Base-by-base conservation (phyloP, 64 coral and sea anemone species). In the Porites lutea region DNA sequence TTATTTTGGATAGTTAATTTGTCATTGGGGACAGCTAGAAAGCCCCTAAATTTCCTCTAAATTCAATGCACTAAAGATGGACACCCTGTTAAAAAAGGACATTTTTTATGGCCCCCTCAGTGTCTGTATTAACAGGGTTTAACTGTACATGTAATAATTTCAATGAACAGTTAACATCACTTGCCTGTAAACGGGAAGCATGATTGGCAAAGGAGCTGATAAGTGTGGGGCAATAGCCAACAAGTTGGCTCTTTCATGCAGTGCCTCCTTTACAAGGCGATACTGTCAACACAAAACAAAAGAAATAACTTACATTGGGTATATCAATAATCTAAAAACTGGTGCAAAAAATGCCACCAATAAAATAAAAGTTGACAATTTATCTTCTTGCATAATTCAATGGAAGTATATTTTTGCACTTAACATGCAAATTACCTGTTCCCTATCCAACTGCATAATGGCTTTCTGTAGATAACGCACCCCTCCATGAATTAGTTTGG, bases 401-500 rank as follows among this genome's bases (percentile, higher is more conserved):
- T 57, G 54, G 5, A 55, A 4, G 54, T 7, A 57, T 16, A 18
- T 16, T 6, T 82, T 59, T 8, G 13, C 22, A 65, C 27, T 44
- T n/a, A 18, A 54, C 23, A 48, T 6, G 21, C 9, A 65, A 7
- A 49, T 13, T 15, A 99, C 97, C 92, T 99, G 97, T 70, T 99
- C 97, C 79, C 94, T 81, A 59, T 95, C 94, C 13, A 99, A 73
- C 18, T 96, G 90, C 55, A 96, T 90, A 45, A 99, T 93, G 13
- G 97, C 97, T 63, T 99, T 99, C 47, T 99, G 97, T 64, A 99
- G 88, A 89, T 99, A 99, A 0, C 97, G 94, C 23, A 99, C 97
- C 13, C 97, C 97, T 13, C 97, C 97, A 93, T 99, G 97, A 59
- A 99, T 99, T 37, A 99, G 72, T 60, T 99, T 99, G 44, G 97